Percentiles rank a stretch among this genome's conserved stretches.
Conservation (phyloP, 2,888 invertebrate species). For the Abscondita cerata region DNA sequence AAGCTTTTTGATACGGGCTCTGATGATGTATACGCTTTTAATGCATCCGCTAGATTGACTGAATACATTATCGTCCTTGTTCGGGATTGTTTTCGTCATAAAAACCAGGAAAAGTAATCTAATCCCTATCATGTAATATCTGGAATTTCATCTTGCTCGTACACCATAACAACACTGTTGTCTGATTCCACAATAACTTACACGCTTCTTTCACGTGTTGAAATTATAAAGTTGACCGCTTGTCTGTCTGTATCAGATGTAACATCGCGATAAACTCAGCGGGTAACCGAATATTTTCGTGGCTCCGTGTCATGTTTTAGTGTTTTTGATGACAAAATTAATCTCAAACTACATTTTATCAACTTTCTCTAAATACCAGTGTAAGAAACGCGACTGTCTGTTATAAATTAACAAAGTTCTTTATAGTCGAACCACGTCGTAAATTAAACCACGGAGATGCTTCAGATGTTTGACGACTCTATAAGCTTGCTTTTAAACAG, state of each 20-base stretch:
- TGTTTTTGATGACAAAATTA: slow-evolving; percentile 4
- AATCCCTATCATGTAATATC: slow-evolving; percentile 9
- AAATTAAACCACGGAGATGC: no score
- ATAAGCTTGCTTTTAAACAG: no score
- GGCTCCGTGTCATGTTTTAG: neutral
- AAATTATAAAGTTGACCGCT: neutral
- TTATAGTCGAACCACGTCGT: no score
- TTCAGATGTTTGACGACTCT: no score
- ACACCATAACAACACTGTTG: neutral
- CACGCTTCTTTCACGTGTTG: slow-evolving; percentile 3
- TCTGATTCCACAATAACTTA: neutral
- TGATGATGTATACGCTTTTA: slow-evolving; percentile 35
- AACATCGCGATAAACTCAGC: slow-evolving; percentile 8
- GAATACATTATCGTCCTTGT: slow-evolving; percentile 29
- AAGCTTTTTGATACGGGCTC: slow-evolving; percentile 35
- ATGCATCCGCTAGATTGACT: slow-evolving; percentile 33
- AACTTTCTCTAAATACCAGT: neutral
- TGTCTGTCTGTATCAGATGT: slow-evolving; percentile 8
- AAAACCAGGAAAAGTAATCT: slow-evolving; percentile 19
- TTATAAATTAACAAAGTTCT: no score
- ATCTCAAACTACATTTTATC: neutral
- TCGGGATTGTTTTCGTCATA: slow-evolving; percentile 20
- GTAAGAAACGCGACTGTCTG: no score
- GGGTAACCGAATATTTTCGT: slow-evolving; percentile 3
- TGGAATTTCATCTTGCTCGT: slow-evolving; percentile 4